These are phyloP conservation scores for Coendou prehensilis DNA, from an alignment of 2,797 vertebrate species.

Conservation along the genomic window DNA sequence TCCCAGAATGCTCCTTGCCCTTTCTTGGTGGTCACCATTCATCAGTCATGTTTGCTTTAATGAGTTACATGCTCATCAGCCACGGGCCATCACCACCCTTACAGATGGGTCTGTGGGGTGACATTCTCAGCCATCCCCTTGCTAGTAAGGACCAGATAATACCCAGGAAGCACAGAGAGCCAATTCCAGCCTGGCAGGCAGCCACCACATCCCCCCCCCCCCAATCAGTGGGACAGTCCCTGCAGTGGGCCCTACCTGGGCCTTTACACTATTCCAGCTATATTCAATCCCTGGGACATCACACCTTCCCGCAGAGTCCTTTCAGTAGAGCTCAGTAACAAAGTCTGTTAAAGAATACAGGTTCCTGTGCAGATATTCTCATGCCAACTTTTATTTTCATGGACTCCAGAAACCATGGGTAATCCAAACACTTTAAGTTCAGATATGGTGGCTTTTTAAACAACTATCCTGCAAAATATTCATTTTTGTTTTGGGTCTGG, in stretches of 20 bases:
- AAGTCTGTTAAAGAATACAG: not conserved
- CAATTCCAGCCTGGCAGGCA: not conserved
- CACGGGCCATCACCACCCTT: conserved; percentile 62
- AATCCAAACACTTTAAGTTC: not conserved
- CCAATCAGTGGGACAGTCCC: not conserved
- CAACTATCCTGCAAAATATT: not conserved
- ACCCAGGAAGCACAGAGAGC: not conserved
- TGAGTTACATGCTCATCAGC: conserved; percentile 62
- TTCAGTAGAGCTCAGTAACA: not conserved
- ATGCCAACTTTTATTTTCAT: conserved; percentile 7
- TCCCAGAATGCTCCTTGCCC: conserved; percentile 28
- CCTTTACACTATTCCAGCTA: not conserved
- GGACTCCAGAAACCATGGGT: conserved; percentile 3
- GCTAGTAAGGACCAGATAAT: not conserved
- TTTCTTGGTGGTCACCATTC: conserved; percentile 70
- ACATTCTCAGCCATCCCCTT: not conserved
- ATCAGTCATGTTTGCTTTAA: conserved; percentile 68
- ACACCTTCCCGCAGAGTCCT: not conserved
- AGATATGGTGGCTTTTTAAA: conserved; percentile 39
- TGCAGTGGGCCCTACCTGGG: fast-evolving
- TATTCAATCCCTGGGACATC: not conserved
- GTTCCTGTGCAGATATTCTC: not conserved
- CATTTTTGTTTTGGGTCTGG: not conserved
- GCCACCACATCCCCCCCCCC: not conserved
- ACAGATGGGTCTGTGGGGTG: conserved; percentile 42